These are phyloP conservation scores for Planococcus citri DNA, from an alignment of 1,140 invertebrate genomes.

Conservation along the genomic window DNA sequence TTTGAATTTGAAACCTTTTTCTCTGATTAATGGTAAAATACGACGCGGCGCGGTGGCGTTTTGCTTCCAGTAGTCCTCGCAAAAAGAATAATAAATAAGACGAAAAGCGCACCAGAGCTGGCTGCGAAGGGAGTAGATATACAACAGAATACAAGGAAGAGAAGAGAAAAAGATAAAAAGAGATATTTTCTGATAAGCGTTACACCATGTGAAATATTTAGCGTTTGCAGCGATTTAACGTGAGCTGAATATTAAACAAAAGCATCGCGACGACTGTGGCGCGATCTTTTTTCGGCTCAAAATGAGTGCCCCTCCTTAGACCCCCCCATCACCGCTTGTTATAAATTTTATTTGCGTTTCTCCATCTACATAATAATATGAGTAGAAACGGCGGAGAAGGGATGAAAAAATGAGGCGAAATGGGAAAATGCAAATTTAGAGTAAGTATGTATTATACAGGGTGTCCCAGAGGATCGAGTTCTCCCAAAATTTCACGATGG, in stretches of 20 bases:
- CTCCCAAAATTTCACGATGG: no score
- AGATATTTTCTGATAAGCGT: conserved; percentile 7
- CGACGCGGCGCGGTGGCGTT: no score
- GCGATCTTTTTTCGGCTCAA: neutral
- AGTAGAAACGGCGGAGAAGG: no score
- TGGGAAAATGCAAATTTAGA: no score
- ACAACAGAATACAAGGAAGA: neutral
- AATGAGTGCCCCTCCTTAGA: neutral
- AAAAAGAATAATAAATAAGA: conserved; percentile 8
- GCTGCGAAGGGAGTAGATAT: neutral
- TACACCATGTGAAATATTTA: conserved; percentile 7
- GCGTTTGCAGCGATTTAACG: neutral
- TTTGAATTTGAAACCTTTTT: no score
- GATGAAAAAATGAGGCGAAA: no score
- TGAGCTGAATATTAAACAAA: neutral
- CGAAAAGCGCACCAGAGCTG: neutral
- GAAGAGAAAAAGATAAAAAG: neutral
- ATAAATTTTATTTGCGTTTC: no score
- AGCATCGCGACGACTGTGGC: neutral
- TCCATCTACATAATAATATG: no score
- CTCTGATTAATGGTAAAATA: conserved; percentile 2
- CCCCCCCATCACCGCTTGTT: neutral
- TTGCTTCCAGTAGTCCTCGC: neutral
- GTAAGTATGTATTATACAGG: no score
- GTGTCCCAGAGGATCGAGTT: no score